phyloP scores from a whole-genome alignment of 2,888 invertebrate species.

The Laothoe populi region DNA sequence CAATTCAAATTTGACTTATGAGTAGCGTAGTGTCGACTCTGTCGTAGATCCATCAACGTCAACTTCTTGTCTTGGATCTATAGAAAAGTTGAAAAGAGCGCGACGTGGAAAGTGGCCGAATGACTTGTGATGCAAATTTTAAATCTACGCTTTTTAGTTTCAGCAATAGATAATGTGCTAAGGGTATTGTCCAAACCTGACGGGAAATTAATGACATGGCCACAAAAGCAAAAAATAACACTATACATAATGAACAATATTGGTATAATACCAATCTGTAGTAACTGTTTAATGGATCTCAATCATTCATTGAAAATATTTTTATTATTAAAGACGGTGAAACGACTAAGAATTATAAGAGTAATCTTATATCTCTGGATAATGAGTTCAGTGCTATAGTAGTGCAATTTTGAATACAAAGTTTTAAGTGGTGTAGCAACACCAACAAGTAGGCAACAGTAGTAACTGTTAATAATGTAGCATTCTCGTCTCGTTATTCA shows the following conservation, averaged over 20 bases:
- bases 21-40: conserved; percentile 42
- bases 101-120: conserved; percentile 23
- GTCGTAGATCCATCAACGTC: conserved; percentile 69
- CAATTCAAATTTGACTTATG: conserved; percentile 56
- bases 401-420: too few species aligned
- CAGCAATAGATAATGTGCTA: background rate
- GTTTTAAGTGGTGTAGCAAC: too few species aligned
- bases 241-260: background rate
- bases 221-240: background rate
- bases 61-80: conserved; percentile 48
- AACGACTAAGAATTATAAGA: too few species aligned
- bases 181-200: background rate
- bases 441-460: too few species aligned
- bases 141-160: background rate
- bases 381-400: too few species aligned
- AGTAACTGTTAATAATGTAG: too few species aligned
- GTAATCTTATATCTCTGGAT: too few species aligned
- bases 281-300: background rate
- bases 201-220: background rate
- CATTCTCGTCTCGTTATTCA: background rate
- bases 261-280: background rate
- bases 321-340: too few species aligned
- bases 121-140: conserved; percentile 20
- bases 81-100: conserved; percentile 40
- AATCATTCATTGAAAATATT: too few species aligned